Conservation (phyloP, 2,113 vertebrate species). For the Leptodactylus fuscus region DNA sequence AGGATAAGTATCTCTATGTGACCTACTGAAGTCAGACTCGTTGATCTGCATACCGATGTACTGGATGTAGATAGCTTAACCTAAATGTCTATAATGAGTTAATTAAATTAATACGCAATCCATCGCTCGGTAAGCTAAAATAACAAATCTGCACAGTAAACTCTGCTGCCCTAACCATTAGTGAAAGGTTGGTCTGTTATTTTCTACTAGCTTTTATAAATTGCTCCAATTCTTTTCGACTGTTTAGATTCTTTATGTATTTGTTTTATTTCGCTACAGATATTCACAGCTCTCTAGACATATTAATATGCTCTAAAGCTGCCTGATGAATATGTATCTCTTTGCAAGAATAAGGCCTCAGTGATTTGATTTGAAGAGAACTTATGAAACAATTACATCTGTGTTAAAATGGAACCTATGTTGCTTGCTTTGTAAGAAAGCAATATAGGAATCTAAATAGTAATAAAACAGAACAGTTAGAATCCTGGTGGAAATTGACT, state of each 20-base stretch:
- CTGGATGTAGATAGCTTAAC: background rate
- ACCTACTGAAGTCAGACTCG: background rate
- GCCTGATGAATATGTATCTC: slow-evolving; percentile 32
- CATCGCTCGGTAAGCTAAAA: no score
- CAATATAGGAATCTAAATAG: slow-evolving; percentile 46
- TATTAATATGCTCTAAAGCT: slow-evolving; percentile 29
- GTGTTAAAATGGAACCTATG: slow-evolving; percentile 37
- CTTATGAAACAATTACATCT: slow-evolving; percentile 53
- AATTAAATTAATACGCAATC: background rate
- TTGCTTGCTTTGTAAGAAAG: slow-evolving; percentile 34
- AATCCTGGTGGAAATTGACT: slow-evolving; percentile 35
- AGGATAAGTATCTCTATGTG: background rate
- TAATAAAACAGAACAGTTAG: slow-evolving; percentile 18
- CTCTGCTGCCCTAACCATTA: background rate
- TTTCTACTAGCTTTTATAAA: background rate
- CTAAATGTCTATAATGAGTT: background rate
- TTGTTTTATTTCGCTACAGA: slow-evolving; percentile 25
- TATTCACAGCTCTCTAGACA: slow-evolving; percentile 20
- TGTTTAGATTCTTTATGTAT: slow-evolving; percentile 16
- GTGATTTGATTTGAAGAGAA: slow-evolving; percentile 38
- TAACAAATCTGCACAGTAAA: background rate
- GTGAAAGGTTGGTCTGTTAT: background rate
- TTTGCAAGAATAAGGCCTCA: slow-evolving; percentile 24
- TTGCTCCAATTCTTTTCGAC: slow-evolving; percentile 12
- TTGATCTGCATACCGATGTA: background rate